These are phyloP conservation scores for Cygnus atratus DNA, from an alignment of 2,113 vertebrate species.

Conservation along the genomic window DNA sequence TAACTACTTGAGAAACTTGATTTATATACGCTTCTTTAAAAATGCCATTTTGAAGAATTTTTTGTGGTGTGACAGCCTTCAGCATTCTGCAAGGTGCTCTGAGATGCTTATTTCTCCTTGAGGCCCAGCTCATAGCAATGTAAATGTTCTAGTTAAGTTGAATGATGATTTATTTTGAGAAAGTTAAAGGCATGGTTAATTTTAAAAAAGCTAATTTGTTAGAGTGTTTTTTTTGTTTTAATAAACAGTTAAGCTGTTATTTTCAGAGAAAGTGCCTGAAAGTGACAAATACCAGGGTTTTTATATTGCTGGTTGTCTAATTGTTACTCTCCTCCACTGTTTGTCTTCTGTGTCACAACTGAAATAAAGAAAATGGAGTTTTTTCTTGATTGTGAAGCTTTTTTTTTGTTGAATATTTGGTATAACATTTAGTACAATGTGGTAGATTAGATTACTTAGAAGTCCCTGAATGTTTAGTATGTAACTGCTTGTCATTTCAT, in stretches of 20 bases:
- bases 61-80: background rate
- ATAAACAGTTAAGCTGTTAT: background rate
- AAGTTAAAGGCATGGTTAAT: background rate
- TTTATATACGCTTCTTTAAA: slow-evolving; percentile 35
- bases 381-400: background rate
- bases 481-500: background rate
- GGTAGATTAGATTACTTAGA: background rate
- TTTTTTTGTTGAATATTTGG: background rate
- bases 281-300: slow-evolving; percentile 8
- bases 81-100: background rate
- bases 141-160: slow-evolving; percentile 16
- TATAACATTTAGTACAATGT: background rate
- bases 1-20: slow-evolving; percentile 16
- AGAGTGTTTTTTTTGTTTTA: background rate
- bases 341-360: background rate
- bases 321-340: background rate
- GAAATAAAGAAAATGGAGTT: background rate
- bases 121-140: background rate
- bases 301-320: background rate
- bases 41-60: slow-evolving; percentile 12
- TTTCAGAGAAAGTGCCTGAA: slow-evolving; percentile 33
- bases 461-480: background rate
- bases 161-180: background rate
- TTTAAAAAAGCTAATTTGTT: slow-evolving; percentile 23
- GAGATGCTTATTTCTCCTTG: background rate